Evolutionary conservation across 2,797 vertebrate genomes (phyloP), one percentile per base, ranked within the genome.

Genomic region (Masticophis lateralis): DNA sequence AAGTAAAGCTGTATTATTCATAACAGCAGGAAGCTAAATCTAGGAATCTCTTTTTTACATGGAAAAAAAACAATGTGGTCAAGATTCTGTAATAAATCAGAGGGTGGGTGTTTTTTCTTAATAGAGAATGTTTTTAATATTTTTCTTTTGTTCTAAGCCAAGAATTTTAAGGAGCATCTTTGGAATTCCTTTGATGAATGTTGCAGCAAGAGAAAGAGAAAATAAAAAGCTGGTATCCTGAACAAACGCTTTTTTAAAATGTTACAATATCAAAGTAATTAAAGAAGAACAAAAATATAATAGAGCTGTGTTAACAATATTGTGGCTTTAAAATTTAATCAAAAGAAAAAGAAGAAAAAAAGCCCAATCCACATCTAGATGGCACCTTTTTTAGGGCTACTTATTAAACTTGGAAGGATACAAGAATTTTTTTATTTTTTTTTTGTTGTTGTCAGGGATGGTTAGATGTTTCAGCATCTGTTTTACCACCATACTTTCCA

Each of bases 11-110:
- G 56, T 91, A 93, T 95, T 92, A 96, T 87, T 95, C 92, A 92
- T 32, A 94, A 86, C 91, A 96, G 94, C 69, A 94, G 91, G 93
- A 94, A 95, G 92, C 90, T 87, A 22, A 92, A 94, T 94, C 66
- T 18, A n/a, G 74, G 20, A 88, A 88, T 4, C 92, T 94, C 94
- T 93, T 90, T 94, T 95, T 94, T 91, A 94, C 56, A 89, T 86
- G 79, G n/a, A 43, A 89, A 88, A 94, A 28, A 2, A 69, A 25
- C 94, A 86, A 95, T 95, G 95, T 94, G 18, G 5, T 51, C 95
- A 94, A 92, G 92, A 94, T 11, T 11, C 79, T 91, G 32, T 88
- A 90, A 95, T 95, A 94, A 95, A 92, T 94, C 83, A 83, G 57
- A 69, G 10, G 79, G 0, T 87, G 59, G 57, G 32, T 6, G 5